Evolutionary conservation across 35 echinoderm and acorn worm genomes (phyloP).

Genomic region (Holothuria glaberrima): DNA sequence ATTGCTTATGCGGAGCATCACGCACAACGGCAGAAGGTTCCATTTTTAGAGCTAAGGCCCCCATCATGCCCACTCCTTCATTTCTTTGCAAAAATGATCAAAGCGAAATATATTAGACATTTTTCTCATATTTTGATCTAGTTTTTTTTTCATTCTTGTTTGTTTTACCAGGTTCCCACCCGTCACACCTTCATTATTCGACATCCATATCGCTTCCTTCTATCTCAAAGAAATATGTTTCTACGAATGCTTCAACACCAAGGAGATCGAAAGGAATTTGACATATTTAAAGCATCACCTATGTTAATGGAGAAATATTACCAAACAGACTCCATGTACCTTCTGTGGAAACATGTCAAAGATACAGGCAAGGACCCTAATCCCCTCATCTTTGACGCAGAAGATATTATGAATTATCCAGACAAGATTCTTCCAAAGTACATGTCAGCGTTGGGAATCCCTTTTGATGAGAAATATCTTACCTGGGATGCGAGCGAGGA

Average conservation of each 20-base stretch:
- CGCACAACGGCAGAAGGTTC: no score
- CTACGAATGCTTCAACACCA: not conserved
- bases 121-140: no score
- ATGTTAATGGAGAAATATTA: not conserved
- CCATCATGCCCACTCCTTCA: no score
- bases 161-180: not conserved
- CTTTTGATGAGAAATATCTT: slow-evolving; percentile 46
- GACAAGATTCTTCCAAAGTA: slow-evolving; percentile 63
- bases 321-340: not conserved
- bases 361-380: slow-evolving; percentile 15
- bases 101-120: no score
- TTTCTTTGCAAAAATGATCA: no score
- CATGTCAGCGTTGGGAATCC: slow-evolving; percentile 49
- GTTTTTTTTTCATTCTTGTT: no score
- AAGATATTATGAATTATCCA: slow-evolving; percentile 63
- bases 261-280: not conserved
- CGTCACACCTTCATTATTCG: slow-evolving; percentile 68
- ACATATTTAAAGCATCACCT: not conserved
- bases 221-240: not conserved
- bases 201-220: slow-evolving; percentile 40
- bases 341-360: slow-evolving; percentile 11
- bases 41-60: no score
- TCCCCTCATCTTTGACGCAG: slow-evolving; percentile 68
- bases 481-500: slow-evolving; percentile 45
- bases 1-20: no score